Evolutionary conservation across 2,888 invertebrate genomes (phyloP).

Genomic region (Cantharis rufa): DNA sequence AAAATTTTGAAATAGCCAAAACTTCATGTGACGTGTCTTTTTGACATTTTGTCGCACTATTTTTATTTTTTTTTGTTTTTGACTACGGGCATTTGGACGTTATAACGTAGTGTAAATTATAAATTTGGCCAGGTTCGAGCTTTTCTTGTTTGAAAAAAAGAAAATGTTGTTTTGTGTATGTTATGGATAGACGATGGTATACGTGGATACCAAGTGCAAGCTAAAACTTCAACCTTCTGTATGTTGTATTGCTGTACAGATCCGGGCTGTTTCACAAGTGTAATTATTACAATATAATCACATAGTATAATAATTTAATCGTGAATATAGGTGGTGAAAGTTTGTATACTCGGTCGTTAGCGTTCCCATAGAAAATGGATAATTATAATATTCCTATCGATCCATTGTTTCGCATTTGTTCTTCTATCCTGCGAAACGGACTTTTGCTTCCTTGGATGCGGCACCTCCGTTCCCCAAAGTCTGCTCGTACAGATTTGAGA

Average conservation of each 20-base stretch:
- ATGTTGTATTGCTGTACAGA: neutral
- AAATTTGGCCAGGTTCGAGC: neutral
- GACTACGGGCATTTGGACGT: neutral
- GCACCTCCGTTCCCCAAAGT: neutral
- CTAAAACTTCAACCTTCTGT: neutral
- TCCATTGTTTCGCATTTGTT: neutral
- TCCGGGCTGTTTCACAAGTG: constrained; percentile 18
- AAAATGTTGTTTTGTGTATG: neutral
- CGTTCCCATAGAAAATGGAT: constrained; percentile 22
- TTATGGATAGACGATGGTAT: constrained; percentile 1
- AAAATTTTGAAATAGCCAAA: neutral
- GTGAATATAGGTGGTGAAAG: constrained; percentile 41
- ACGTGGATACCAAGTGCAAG: constrained; percentile 13
- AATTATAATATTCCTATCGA: constrained; percentile 17
- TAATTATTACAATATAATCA: constrained; percentile 6
- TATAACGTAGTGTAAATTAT: too few relatives aligned
- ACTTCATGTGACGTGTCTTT: neutral
- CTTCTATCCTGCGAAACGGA: neutral
- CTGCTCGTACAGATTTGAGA: neutral
- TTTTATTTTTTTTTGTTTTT: neutral
- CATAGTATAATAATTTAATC: constrained; percentile 23
- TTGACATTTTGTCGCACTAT: neutral
- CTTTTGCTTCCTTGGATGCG: neutral
- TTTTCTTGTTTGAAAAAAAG: neutral
- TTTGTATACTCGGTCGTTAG: constrained; percentile 37